Conservation (phyloP, 2,888 invertebrate species). For the Slavum lentiscoides region DNA sequence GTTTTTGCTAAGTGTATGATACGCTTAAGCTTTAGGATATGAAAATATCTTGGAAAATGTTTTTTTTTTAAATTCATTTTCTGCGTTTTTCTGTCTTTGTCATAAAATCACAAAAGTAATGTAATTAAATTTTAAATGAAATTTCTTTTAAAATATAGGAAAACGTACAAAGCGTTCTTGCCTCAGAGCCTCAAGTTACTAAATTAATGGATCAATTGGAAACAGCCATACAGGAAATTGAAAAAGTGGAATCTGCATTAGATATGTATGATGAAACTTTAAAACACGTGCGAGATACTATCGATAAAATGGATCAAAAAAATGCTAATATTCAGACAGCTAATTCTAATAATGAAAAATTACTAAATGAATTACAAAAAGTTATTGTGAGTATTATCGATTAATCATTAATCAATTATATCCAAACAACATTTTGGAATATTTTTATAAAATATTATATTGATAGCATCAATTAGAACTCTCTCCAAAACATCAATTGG, state of each 20-base stretch:
- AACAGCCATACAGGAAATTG: constrained; percentile 75
- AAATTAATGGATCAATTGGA: constrained; percentile 73
- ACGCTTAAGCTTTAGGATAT: background rate
- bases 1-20: background rate
- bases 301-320: constrained; percentile 89
- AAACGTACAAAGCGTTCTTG: constrained; percentile 88
- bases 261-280: constrained; percentile 80
- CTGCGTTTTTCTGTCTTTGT: background rate
- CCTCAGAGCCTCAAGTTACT: constrained; percentile 77
- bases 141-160: constrained; percentile 63
- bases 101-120: background rate
- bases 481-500: constrained; percentile 68
- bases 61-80: background rate
- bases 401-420: background rate
- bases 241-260: constrained; percentile 72
- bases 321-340: constrained; percentile 84
- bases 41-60: background rate
- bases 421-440: background rate
- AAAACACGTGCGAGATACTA: constrained; percentile 82
- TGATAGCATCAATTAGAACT: constrained; percentile 71
- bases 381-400: constrained; percentile 68
- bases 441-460: constrained; percentile 43
- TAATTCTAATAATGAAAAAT: constrained; percentile 79
- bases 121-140: background rate
- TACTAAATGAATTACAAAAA: constrained; percentile 77